Base-by-base conservation (phyloP, 2,113 vertebrate species). In the Tonatia bakeri region DNA sequence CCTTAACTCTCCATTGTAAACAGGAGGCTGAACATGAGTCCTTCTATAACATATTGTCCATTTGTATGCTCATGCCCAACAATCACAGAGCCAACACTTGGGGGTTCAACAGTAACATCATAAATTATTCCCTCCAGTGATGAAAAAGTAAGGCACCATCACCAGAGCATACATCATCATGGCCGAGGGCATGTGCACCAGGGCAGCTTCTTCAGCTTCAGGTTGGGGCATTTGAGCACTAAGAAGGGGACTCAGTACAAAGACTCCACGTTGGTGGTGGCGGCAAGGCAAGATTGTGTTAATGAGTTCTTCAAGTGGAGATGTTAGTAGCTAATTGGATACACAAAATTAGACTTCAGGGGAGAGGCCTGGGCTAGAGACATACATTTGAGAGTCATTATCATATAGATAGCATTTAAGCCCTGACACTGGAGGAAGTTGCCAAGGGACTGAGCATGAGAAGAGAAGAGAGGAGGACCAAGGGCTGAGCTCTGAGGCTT, bases 81-180 rank as follows among this genome's bases (percentile, higher is more conserved):
- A 70, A 2, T 22, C 67, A 11, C 16, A 70, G 36, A 70, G 67
- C 67, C 67, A 38, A 24, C 67, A 22, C 67, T 38, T 38, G 67
- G 31, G 33, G 47, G 47, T 77, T 77, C 45, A 77, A 77, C 17
- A 50, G 33, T 77, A n/a, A 22, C 75, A 50, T 76, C 31, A 50
- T 50, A 52, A 50, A 52, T n/a, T 22, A 77, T 52, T 52, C 99
- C 99, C 99, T 98, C 99, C 99, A 13, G 99, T 99, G 98, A 99
- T 99, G 98, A 99, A 99, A 98, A 99, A 99, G 96, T 99, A 99
- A 47, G 99, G 99, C 94, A 99, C 99, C 89, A 99, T 99, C 92
- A 99, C 99, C 64, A 99, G 96, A 3, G 99, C 99, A 54, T 99
- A 99, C 22, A 99, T 99, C 0, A 99, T 99, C 99, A 99, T 99